A percentile compares a stretch with the other conserved stretches of the same genome.
These are phyloP conservation scores for Dione vanillae DNA, from an alignment of 2,888 invertebrate genomes.

Conservation along the genomic window DNA sequence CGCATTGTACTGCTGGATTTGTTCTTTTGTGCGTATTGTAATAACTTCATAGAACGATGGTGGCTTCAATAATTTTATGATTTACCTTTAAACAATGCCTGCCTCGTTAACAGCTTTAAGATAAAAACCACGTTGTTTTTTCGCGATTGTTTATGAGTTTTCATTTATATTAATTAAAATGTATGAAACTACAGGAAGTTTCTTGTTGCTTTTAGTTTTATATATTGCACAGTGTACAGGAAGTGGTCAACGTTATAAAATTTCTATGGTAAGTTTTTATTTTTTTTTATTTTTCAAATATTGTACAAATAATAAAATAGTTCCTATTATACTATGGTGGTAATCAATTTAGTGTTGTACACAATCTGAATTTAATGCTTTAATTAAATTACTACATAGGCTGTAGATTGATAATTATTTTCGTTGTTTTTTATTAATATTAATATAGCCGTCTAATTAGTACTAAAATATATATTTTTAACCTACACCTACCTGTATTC, in stretches of 20 bases:
- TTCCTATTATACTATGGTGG: too few species aligned
- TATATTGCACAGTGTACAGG: conserved; percentile 11
- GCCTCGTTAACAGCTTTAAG: not conserved
- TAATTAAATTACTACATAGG: too few species aligned
- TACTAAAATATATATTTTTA: too few species aligned
- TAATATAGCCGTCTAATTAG: too few species aligned
- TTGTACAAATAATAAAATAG: too few species aligned
- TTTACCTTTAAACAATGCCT: not conserved
- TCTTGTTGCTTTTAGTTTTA: conserved; percentile 11
- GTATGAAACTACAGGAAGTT: not conserved
- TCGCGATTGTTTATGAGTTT: not conserved
- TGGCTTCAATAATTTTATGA: conserved; percentile 14
- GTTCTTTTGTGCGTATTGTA: conserved; percentile 13
- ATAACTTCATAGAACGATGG: not conserved
- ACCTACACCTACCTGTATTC: too few species aligned
- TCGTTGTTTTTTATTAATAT: too few species aligned
- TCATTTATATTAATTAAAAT: conserved; percentile 14
- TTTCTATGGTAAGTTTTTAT: conserved; percentile 70
- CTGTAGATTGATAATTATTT: too few species aligned
- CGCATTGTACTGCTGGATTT: conserved; percentile 26
- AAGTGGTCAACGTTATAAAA: conserved; percentile 53
- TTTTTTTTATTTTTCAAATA: too few species aligned
- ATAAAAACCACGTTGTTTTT: not conserved
- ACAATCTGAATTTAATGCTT: too few species aligned
- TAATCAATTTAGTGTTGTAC: too few species aligned